A percentile compares a stretch with the other conserved stretches of the same genome.
Evolutionary conservation across 2,113 vertebrate species (phyloP).

Genomic region (Chamaetylas fuelleborni): DNA sequence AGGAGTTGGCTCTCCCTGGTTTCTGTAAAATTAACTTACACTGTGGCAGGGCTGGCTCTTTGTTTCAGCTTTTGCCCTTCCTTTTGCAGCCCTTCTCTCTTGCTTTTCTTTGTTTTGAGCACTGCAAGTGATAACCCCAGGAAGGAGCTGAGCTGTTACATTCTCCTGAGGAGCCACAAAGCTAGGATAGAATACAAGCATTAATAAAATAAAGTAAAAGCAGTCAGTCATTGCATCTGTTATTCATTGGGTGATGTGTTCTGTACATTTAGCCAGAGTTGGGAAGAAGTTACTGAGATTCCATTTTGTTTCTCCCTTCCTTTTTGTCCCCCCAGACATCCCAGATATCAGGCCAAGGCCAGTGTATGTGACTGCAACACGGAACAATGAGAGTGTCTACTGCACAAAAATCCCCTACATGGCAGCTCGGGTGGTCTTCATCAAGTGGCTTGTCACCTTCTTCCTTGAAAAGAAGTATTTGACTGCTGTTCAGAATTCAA

Average conservation of each 20-base stretch:
- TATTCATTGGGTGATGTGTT: not conserved
- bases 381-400: conserved; percentile 90
- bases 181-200: not conserved
- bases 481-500: conserved; percentile 81
- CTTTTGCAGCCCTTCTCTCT: not conserved
- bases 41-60: not conserved
- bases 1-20: not conserved
- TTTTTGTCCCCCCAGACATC: conserved; percentile 79
- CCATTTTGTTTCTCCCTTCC: not conserved
- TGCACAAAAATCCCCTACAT: conserved; percentile 95
- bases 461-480: conserved; percentile 98
- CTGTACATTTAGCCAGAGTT: not conserved
- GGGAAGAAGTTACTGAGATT: not conserved
- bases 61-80: not conserved
- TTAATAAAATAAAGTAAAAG: not conserved
- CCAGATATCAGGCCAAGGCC: conserved; percentile 92
- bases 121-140: not conserved
- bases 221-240: not conserved
- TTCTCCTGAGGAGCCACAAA: not conserved
- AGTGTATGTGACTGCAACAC: conserved; percentile 83
- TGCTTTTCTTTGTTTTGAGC: not conserved
- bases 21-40: too few relatives aligned
- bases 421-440: conserved; percentile 93
- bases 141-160: not conserved
- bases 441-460: conserved; percentile 98